Evolutionary conservation across 2,797 vertebrate genomes (phyloP), one percentile per base, ranked within the genome.

Genomic region (Sardinella longiceps): DNA sequence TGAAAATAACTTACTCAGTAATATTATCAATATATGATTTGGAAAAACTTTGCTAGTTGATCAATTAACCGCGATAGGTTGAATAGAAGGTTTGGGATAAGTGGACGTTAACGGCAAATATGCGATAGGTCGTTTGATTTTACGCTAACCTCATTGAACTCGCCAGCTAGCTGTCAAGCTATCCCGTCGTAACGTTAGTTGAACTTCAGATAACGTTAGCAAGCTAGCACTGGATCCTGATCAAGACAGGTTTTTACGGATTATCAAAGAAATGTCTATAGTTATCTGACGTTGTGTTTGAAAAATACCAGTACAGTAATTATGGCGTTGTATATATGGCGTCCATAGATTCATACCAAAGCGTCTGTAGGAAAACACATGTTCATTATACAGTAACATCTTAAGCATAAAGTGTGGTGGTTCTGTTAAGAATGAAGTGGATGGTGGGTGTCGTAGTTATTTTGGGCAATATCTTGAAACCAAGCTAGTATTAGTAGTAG

Each of bases 191-290:
- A 43, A 43, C 43, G 46, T 48, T 48, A 60, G n/a, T 60, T 60
- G n/a, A 60, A 60, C 56, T 60, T 60, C n/a, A 53, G 51, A n/a
- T 25, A n/a, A n/a, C n/a, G n/a, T n/a, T n/a, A n/a, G 56, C 56
- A 58, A 25, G 56, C 3, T 53, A 53, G 4, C 10, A 50, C 46
- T 9, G 28, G 60, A 37, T 5, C 63, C 5, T 43, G 30, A 77
- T 20, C 70, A 77, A 77, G 15, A 18, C 37, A 77, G 9, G 9
- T 77, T 33, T 37, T 20, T 6, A 77, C 43, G 70, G 10, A 74
- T 14, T 37, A 74, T 43, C 15, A 39, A 2, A 43, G 20, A 77
- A 43, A 39, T 60, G 23, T 1, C 7, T 7, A 60, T 5, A 12
- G 63, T 33, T 66, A 33, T 28, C 30, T 48, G 46, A 48, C 7